These are phyloP conservation scores for Fopius arisanus DNA, from an alignment of 1,140 invertebrate species.

Conservation along the genomic window DNA sequence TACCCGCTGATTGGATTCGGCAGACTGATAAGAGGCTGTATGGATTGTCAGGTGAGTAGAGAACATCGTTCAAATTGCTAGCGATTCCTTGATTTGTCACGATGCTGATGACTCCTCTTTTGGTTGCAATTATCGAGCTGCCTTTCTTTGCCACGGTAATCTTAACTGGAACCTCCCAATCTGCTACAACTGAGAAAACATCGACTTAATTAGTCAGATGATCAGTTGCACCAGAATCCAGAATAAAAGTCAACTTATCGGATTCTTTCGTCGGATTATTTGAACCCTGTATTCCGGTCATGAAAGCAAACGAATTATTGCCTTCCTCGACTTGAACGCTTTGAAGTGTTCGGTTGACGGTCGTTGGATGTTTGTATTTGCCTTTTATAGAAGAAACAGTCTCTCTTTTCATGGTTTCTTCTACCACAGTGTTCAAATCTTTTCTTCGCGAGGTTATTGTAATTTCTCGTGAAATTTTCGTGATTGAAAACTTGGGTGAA, in stretches of 20 bases:
- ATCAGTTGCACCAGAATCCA: slow-evolving; percentile 33
- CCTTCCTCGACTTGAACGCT: background rate
- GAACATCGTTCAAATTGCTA: slow-evolving; percentile 35
- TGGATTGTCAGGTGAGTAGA: slow-evolving; percentile 38
- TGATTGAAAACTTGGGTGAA: background rate
- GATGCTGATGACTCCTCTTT: slow-evolving; percentile 37
- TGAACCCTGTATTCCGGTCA: background rate
- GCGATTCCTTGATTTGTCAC: slow-evolving; percentile 35
- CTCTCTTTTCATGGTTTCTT: slow-evolving; percentile 41
- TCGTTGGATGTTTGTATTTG: slow-evolving; percentile 19
- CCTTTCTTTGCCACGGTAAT: slow-evolving; percentile 43
- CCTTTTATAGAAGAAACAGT: slow-evolving; percentile 43
- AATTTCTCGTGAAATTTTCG: background rate
- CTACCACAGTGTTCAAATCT: slow-evolving; percentile 46
- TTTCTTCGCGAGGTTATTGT: background rate
- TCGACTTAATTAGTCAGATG: slow-evolving; percentile 47
- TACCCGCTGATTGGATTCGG: slow-evolving; percentile 45
- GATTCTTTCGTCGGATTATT: background rate
- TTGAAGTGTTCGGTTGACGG: background rate
- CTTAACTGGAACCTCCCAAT: slow-evolving; percentile 23
- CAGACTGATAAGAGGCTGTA: slow-evolving; percentile 48
- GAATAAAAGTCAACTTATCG: slow-evolving; percentile 26
- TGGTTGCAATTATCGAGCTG: slow-evolving; percentile 39
- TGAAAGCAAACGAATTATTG: slow-evolving; percentile 6
- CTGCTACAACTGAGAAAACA: slow-evolving; percentile 34